These are phyloP conservation scores for Diogma glabrata DNA, from an alignment of 2,888 invertebrate genomes.

Conservation along the genomic window DNA sequence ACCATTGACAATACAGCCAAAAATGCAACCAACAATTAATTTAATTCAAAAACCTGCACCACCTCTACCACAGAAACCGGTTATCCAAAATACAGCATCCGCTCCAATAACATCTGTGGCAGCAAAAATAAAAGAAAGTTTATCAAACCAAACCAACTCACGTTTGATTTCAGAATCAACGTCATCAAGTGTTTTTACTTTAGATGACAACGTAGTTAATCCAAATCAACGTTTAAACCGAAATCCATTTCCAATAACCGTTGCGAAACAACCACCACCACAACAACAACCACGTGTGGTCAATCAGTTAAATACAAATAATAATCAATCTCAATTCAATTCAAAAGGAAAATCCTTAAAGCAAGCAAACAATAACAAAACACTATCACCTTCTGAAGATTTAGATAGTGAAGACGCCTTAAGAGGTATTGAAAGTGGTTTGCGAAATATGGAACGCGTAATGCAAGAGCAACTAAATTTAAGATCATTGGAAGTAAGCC, in stretches of 20 bases:
- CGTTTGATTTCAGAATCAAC: not conserved
- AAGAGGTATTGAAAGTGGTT: slow-evolving; percentile 36
- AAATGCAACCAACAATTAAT: not conserved
- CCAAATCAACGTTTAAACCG: not conserved
- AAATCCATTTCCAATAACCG: not conserved
- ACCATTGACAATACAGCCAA: not conserved
- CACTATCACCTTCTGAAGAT: slow-evolving; percentile 25
- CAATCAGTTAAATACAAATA: slow-evolving; percentile 5
- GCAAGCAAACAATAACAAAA: slow-evolving; percentile 2
- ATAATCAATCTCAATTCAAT: not conserved
- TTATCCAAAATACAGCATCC: not conserved
- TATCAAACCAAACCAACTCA: not conserved
- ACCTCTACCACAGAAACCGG: slow-evolving; percentile 33
- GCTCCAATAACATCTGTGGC: too few relatives aligned
- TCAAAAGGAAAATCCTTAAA: too few relatives aligned
- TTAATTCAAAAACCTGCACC: slow-evolving; percentile 22
- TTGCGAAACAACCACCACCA: too few relatives aligned
- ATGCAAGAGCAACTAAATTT: slow-evolving; percentile 38
- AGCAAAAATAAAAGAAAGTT: too few relatives aligned
- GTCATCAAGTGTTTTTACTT: not conserved
- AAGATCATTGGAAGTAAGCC: slow-evolving; percentile 30
- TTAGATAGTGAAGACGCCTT: slow-evolving; percentile 37
- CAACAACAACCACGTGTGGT: too few relatives aligned
- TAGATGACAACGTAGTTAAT: slow-evolving; percentile 3
- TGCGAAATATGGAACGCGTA: slow-evolving; percentile 37